Base-by-base conservation (phyloP, 2,113 vertebrate species). In the Telmatochromis sp. region DNA sequence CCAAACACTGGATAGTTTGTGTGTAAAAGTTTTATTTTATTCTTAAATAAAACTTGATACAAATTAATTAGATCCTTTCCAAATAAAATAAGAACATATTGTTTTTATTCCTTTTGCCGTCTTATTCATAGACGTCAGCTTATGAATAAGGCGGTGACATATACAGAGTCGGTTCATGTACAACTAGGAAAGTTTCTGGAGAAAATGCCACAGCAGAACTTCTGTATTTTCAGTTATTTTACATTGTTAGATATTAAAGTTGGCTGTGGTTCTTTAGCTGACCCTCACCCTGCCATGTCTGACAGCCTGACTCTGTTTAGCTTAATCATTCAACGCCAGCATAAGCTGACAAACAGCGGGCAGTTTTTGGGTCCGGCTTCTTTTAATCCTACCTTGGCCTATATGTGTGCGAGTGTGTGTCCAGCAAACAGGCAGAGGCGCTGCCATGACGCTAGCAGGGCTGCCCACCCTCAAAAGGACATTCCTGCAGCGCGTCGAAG, bases 401-500 rank as follows among this genome's bases (percentile, higher is more conserved):
- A 60, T 45, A 54, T 86, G 68, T 75, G 57, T 87, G 85, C 12
- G 50, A 33, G 60, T 86, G 79, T 79, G 86, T 87, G 71, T 87
- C 85, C 83, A 86, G 87, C 51, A 58, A 82, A 87, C 75, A 2
- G 57, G 45, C 2, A 60, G 89, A 82, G 87, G 90, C 10, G n/a
- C 93, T 91, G 68, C 88, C 86, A 6, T 91, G 92, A 90, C 19
- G 81, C 93, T 93, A 26, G 91, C 80, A 85, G 87, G 79, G 81
- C 92, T 86, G 87, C 91, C 47, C 83, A 45, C 81, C 40, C 82
- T 86, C 90, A 84, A 91, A 79, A 19, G 23, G 90, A 95, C 91
- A 93, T 96, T 95, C 93, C 93, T 92, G 78, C 82, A 78, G 84
- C 57, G 91, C 81, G 89, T 80, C 86, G 40, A 84, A 86, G 91